A percentile compares a stretch with the other conserved stretches of the same genome.
phyloP scores from a whole-genome alignment of 1,140 invertebrate species.

The Drosophila pseudoobscura region DNA sequence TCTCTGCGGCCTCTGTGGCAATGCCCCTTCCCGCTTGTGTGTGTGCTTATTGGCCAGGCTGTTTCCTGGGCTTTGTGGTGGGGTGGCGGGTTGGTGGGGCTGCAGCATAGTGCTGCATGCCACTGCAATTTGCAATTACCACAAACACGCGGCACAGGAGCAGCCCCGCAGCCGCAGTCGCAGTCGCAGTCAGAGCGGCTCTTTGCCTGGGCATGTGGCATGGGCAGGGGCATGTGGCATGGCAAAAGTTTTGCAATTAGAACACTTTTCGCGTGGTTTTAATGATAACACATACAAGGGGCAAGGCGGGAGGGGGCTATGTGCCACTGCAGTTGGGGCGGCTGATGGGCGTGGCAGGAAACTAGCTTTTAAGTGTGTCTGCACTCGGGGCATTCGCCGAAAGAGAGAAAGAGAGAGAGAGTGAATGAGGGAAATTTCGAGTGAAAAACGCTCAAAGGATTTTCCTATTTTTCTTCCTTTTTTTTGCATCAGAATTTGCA shows the following conservation, averaged over 20 bases:
- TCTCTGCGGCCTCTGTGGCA: not conserved
- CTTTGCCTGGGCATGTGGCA: conserved; percentile 1
- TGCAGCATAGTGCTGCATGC: conserved; percentile 54
- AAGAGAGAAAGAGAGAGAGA: not conserved
- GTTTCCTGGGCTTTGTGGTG: not conserved
- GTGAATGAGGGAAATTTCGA: conserved; percentile 27
- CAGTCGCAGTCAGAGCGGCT: too few species aligned
- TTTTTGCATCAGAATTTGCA: conserved; percentile 32
- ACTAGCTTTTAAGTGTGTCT: conserved; percentile 77
- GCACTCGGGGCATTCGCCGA: conserved; percentile 30
- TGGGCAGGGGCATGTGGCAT: conserved; percentile 18
- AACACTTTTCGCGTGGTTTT: conserved; percentile 77
- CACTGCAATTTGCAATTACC: conserved; percentile 80
- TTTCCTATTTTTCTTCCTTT: conserved; percentile 8
- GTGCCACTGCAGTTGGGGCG: conserved; percentile 20
- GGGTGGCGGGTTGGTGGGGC: not conserved
- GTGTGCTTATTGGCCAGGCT: conserved; percentile 32
- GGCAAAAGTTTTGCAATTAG: conserved; percentile 78
- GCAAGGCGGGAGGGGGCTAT: conserved; percentile 2
- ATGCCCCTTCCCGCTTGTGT: too few species aligned
- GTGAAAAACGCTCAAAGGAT: conserved; percentile 49
- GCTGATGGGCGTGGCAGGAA: conserved; percentile 64
- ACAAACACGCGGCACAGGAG: conserved; percentile 64
- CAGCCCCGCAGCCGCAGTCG: conserved; percentile 10
- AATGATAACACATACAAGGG: conserved; percentile 60